Evolutionary conservation across 2,113 vertebrate species (phyloP).

Genomic region (Myiozetetes cayanensis): DNA sequence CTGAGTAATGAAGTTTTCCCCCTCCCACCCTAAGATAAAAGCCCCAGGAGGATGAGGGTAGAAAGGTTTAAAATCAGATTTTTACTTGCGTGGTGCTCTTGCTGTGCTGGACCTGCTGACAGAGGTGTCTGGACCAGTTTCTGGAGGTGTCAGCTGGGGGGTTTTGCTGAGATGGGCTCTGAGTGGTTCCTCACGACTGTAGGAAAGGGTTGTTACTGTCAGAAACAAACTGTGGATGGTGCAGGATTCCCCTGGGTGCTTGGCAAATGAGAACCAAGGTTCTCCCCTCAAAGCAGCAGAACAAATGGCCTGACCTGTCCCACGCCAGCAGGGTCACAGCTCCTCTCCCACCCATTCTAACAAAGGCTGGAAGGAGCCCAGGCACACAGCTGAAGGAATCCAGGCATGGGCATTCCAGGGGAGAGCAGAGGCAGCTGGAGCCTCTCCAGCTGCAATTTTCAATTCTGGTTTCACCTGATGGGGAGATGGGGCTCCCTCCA

Average conservation of each 20-base stretch:
- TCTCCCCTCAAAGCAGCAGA: neutral
- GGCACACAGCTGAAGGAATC: rapidly evolving
- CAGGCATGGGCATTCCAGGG: rapidly evolving
- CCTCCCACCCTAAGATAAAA: neutral
- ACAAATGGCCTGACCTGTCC: neutral
- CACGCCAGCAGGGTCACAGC: rapidly evolving
- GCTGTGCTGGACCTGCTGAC: neutral
- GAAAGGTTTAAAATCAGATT: neutral
- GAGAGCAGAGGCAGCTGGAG: neutral
- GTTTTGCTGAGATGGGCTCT: neutral
- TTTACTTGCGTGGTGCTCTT: neutral
- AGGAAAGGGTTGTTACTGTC: neutral
- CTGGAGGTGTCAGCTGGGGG: rapidly evolving
- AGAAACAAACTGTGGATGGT: neutral
- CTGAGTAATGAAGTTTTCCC: neutral
- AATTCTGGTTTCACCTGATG: neutral
- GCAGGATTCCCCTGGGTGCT: neutral
- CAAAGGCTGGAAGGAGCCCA: neutral
- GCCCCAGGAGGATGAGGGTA: neutral
- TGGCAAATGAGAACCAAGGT: neutral
- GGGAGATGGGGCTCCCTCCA: neutral
- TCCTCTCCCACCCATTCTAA: neutral
- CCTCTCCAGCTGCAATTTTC: neutral
- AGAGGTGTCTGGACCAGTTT: neutral
- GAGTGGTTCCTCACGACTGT: rapidly evolving